Conservation (phyloP, 2,113 vertebrate species). For the Aleadryas rufinucha region DNA sequence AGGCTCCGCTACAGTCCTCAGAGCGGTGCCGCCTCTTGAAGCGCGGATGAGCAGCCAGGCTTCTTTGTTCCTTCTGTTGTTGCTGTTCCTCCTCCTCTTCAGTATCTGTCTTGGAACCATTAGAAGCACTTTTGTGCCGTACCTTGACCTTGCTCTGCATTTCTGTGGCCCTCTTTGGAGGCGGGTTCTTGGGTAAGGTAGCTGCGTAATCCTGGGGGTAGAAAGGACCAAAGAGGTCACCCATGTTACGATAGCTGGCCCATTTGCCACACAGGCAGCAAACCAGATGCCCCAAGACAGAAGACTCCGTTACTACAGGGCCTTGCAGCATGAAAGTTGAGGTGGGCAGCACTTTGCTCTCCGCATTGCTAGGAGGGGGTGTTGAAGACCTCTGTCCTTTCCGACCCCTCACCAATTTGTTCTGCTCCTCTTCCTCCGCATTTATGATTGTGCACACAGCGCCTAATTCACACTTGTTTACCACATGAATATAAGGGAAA, state of each 20-base stretch:
- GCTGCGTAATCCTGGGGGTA: constrained; percentile 94
- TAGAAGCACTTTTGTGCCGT: constrained; percentile 81
- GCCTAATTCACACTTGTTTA: constrained; percentile 91
- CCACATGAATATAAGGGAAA: constrained; percentile 94
- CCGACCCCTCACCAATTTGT: constrained; percentile 77
- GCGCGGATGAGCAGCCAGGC: constrained; percentile 89
- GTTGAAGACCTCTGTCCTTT: constrained; percentile 78
- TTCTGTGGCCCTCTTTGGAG: constrained; percentile 80
- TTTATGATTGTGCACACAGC: constrained; percentile 96
- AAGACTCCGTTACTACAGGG: constrained; percentile 88
- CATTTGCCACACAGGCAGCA: constrained; percentile 98
- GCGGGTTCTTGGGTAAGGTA: constrained; percentile 91
- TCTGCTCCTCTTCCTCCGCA: constrained; percentile 89
- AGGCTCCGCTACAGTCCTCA: constrained; percentile 85
- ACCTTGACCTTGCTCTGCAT: constrained; percentile 78
- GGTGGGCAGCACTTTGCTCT: constrained; percentile 88
- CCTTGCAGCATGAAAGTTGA: constrained; percentile 91
- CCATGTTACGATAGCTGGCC: constrained; percentile 97
- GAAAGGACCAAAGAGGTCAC: constrained; percentile 96
- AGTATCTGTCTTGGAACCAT: constrained; percentile 76
- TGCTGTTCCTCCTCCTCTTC: constrained; percentile 77
- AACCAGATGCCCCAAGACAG: constrained; percentile 87
- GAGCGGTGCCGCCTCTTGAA: constrained; percentile 96
- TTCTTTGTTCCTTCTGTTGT: constrained; percentile 83
- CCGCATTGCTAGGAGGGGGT: constrained; percentile 75